These are phyloP conservation scores for Eurystomus gularis DNA, from an alignment of 2,113 vertebrate genomes.

Conservation along the genomic window DNA sequence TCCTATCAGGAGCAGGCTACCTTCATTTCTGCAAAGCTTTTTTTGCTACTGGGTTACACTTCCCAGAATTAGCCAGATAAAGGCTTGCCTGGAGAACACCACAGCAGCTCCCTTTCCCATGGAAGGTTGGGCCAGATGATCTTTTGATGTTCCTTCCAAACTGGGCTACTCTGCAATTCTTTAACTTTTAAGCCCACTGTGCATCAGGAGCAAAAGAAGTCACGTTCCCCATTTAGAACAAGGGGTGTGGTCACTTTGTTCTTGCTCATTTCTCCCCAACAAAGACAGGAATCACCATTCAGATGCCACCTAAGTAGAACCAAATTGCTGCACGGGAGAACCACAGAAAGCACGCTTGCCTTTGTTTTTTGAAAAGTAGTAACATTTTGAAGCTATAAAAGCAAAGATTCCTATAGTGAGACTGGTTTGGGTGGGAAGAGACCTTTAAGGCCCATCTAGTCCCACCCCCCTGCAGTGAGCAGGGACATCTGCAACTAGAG, in stretches of 20 bases:
- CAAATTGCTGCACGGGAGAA: not conserved
- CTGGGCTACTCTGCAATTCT: not conserved
- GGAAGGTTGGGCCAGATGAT: not conserved
- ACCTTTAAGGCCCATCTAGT: too few species aligned
- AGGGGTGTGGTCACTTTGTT: not conserved
- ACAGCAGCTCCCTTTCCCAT: not conserved
- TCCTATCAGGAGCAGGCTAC: not conserved
- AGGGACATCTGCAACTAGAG: too few species aligned
- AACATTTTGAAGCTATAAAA: not conserved
- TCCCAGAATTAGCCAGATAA: too few species aligned
- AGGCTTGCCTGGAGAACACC: too few species aligned
- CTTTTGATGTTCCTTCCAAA: not conserved
- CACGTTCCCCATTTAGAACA: rapidly evolving
- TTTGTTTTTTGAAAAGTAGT: not conserved
- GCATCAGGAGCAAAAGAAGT: not conserved
- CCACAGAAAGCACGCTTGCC: too few species aligned
- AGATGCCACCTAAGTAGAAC: too few species aligned
- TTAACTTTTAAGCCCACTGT: not conserved
- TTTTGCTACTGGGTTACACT: not conserved
- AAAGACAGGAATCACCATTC: not conserved
- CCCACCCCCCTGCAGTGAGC: too few species aligned
- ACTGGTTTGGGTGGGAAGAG: too few species aligned
- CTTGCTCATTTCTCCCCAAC: not conserved
- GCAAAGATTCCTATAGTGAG: not conserved
- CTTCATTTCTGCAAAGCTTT: not conserved